Evolutionary conservation across 2,113 vertebrate species (phyloP).

Genomic region (Poeciliopsis retropinna): DNA sequence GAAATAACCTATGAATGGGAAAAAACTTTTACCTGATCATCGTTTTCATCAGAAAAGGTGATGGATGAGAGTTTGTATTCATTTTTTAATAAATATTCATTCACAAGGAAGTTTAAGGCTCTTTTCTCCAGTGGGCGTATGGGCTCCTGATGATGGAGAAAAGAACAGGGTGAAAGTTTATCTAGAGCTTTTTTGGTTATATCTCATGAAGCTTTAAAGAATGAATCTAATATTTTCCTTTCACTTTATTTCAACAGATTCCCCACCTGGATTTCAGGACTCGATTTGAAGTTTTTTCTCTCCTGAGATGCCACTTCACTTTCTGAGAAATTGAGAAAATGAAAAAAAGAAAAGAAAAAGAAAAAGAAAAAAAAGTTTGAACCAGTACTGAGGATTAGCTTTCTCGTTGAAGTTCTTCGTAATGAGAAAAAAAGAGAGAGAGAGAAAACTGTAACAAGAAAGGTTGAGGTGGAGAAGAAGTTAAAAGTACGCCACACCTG

Average conservation of each 20-base stretch:
- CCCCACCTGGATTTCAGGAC: conserved; percentile 99
- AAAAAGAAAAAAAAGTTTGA: conserved; percentile 29
- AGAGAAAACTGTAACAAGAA: conserved; percentile 51
- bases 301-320: conserved; percentile 96
- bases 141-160: conserved; percentile 85
- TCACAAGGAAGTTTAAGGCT: conserved; percentile 99
- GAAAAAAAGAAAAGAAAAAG: not conserved
- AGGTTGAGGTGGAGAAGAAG: conserved; percentile 78
- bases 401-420: conserved; percentile 36
- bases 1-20: not conserved
- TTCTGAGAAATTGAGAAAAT: conserved; percentile 80
- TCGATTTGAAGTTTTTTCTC: conserved; percentile 98
- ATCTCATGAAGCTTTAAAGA: not conserved
- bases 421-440: conserved; percentile 3
- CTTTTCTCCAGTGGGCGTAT: conserved; percentile 98
- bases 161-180: not conserved
- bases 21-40: conserved; percentile 90
- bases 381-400: conserved; percentile 10
- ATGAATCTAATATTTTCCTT: not conserved
- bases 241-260: conserved; percentile 5
- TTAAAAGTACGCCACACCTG: conserved; percentile 99
- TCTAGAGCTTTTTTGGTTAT: not conserved
- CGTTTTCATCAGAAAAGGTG: conserved; percentile 99
- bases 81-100: conserved; percentile 99
- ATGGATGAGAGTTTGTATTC: conserved; percentile 98